Percentiles rank a stretch among this genome's conserved stretches.
Evolutionary conservation across 1,140 invertebrate genomes (phyloP).

Genomic region (Magallana ariakensis): DNA sequence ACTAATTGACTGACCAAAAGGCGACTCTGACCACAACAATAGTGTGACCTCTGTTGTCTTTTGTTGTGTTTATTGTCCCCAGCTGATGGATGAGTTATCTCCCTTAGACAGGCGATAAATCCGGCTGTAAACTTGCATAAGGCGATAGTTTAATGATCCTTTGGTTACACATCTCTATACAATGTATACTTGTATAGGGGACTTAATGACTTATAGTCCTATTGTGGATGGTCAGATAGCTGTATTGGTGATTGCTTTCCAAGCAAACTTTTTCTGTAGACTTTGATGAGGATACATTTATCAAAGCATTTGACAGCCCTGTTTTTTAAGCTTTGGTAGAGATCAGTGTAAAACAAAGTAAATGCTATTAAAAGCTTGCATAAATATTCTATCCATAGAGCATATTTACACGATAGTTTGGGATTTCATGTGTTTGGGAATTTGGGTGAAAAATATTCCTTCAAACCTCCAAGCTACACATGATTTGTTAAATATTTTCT

Average conservation of each 20-base stretch:
- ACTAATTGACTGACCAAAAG: neutral
- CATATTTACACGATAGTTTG: neutral
- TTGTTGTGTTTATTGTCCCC: neutral
- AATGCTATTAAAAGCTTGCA: neutral
- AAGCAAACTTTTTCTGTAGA: neutral
- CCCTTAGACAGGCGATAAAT: constrained; percentile 3
- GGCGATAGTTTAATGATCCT: neutral
- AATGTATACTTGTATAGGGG: too few species aligned
- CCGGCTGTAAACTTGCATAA: neutral
- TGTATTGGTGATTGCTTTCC: neutral
- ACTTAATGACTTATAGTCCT: neutral
- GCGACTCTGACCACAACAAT: neutral
- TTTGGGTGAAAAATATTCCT: neutral
- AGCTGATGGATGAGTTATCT: constrained; percentile 13
- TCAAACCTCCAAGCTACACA: neutral
- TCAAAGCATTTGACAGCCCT: neutral
- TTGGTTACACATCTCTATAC: too few species aligned
- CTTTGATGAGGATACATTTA: neutral
- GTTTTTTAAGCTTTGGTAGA: neutral
- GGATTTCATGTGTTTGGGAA: neutral
- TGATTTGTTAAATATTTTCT: constrained; percentile 19
- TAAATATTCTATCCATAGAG: neutral
- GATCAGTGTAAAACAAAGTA: too few species aligned
- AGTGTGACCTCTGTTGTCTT: neutral
- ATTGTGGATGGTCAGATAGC: neutral